Evolutionary conservation across 23 tunicate genomes (phyloP), one percentile per base, ranked within the genome.

Genomic region (Botrylloides violaceus): DNA sequence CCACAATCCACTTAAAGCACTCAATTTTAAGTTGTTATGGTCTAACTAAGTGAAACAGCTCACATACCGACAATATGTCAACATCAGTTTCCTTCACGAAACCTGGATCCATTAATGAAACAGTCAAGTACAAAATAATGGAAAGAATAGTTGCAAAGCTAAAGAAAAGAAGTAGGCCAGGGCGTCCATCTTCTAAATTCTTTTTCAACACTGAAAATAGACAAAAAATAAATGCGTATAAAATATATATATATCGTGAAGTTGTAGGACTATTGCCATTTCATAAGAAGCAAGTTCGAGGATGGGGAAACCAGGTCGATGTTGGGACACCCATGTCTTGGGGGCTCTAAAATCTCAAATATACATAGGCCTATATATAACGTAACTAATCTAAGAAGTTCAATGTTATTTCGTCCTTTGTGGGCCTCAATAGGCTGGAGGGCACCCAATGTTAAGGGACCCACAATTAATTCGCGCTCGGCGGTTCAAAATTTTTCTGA

Each of bases 81-180:
- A 78, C 48, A 56, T 90, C 90, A 0, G 75, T 77, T 2, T 55
- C 59, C 50, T 79, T 90, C 2, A 90, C 97, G 75, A 30, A 90
- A 27, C 97, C 97, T 27, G 97, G 97, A 55, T 90, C 97, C 90
- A 90, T 83, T 34, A 65, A 83, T 26, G 97, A 82, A 38, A 90
- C 97, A 36, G 70, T 32, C 56, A 83, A 83, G 49, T 90, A 90
- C 66, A 90, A 58, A 26, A 75, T 75, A 2, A 90, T 29, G 20
- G 97, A 90, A 36, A 48, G 20, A 31, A 77, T 18, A n/a, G 84
- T 71, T 29, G 73, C 75, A 3, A 71, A 25, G 15, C 79, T 28
- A 49, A 74, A 87, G 6, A 70, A 3, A 1, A 70, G 35, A 12
- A 86, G 95, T 12, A 70, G 77, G 43, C 73, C 31, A 66, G 33